Conservation (phyloP, 2,888 invertebrate species). For the Electrophaes corylata region DNA sequence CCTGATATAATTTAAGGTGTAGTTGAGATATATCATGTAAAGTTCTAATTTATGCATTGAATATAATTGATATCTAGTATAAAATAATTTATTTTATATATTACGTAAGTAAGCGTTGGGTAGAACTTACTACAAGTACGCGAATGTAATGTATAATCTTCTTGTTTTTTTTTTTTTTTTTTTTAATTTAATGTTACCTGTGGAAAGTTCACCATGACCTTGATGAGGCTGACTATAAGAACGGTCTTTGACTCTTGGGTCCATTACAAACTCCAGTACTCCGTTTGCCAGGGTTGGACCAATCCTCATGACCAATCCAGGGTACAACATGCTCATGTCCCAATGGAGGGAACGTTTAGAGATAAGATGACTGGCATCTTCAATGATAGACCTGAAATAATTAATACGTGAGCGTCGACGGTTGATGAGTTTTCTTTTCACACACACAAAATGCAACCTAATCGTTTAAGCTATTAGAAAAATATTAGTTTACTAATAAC, state of each 20-base stretch:
- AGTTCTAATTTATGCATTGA: too few relatives aligned
- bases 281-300: conserved; percentile 90
- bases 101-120: too few relatives aligned
- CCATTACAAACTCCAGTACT: conserved; percentile 89
- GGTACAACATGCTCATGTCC: conserved; percentile 89
- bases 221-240: conserved; percentile 71
- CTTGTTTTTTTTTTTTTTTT: not conserved
- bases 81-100: too few relatives aligned
- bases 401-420: too few relatives aligned
- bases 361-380: conserved; percentile 87
- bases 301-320: conserved; percentile 89
- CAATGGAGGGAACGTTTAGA: conserved; percentile 89
- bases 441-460: too few relatives aligned
- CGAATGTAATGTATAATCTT: too few relatives aligned
- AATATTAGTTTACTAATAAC: too few relatives aligned
- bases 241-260: conserved; percentile 83
- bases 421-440: too few relatives aligned
- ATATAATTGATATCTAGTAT: too few relatives aligned
- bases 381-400: conserved; percentile 85
- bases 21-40: too few relatives aligned
- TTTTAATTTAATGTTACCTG: conserved; percentile 74
- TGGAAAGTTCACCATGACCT: conserved; percentile 83
- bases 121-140: too few relatives aligned
- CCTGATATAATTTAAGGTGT: not conserved
- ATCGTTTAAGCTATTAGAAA: too few relatives aligned